Evolutionary conservation across 2,888 invertebrate genomes (phyloP), one percentile per base, ranked within the genome.

Genomic region (Tinea trinotella): DNA sequence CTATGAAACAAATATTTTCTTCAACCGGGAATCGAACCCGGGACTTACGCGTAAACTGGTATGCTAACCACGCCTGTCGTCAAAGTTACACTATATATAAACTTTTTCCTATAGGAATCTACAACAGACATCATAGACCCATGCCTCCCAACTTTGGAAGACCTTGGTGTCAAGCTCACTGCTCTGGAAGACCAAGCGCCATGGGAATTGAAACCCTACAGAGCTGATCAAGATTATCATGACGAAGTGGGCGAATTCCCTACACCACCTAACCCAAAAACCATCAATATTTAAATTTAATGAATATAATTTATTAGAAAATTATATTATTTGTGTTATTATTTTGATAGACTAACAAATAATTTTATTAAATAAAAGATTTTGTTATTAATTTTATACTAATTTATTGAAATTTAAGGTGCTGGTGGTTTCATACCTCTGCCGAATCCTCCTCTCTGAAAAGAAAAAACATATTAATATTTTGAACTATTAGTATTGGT

Each of bases 91-190:
- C n/a, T 44, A 2, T 30, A 12, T 35, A 15, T 36, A 52, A 57
- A 12, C 9, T 57, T 17, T 59, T 50, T 54, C 54, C 73, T 70
- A 6, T 72, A 95, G 90, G 97, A 97, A 75, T 89, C 90, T 59
- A 87, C 92, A 3, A 90, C 92, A 0, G 98, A 98, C 69, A 74
- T 74, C 5, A 85, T 93, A 0, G 63, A 87, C 2, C 68, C 70
- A 5, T 88, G 87, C 34, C 66, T 93, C 18, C 95, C 94, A 1
- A 94, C 93, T 0, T 76, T 98, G 54, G 94, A 95, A 74, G 98
- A 98, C 84, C 89, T 98, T 58, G 97, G 96, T 12, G 90, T 98
- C 1, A 82, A 77, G 30, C 87, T 94, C 54, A 93, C 92, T 0
- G 68, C 81, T 1, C 89, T 97, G 87, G 96, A 96, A 74, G 88